phyloP scores from a whole-genome alignment of 2,888 invertebrate species.

The Ormyrus rosae region DNA sequence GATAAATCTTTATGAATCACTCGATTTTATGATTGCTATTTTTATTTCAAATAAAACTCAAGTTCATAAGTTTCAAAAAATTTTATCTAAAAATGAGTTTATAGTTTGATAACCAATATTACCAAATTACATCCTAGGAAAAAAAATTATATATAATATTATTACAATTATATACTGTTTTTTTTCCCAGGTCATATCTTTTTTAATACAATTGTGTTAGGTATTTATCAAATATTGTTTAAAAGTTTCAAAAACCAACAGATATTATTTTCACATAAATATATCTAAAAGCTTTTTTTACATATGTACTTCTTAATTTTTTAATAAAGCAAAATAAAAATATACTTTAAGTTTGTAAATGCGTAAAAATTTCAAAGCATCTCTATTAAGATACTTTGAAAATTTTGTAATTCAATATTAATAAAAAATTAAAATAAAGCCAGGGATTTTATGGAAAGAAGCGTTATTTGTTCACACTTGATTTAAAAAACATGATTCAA shows the following conservation, averaged over 20 bases:
- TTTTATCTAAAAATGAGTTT: slow-evolving; percentile 50
- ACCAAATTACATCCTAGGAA: slow-evolving; percentile 48
- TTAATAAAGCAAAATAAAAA: slow-evolving; percentile 55
- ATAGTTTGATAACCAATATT: slow-evolving; percentile 46
- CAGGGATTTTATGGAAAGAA: slow-evolving; percentile 55
- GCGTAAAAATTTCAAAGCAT: slow-evolving; percentile 54
- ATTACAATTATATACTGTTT: slow-evolving; percentile 37
- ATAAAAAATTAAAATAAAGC: slow-evolving; percentile 54
- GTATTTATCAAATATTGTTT: slow-evolving; percentile 55
- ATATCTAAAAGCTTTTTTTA: slow-evolving; percentile 55
- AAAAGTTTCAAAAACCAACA: slow-evolving; percentile 57
- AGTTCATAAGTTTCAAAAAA: slow-evolving; percentile 43
- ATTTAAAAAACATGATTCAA: slow-evolving; percentile 55
- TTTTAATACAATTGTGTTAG: slow-evolving; percentile 49
- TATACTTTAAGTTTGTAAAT: slow-evolving; percentile 51
- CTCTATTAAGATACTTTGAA: slow-evolving; percentile 50
- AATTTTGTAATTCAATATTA: slow-evolving; percentile 53
- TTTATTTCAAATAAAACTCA: slow-evolving; percentile 44
- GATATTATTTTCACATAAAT: slow-evolving; percentile 56
- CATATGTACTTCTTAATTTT: slow-evolving; percentile 52
- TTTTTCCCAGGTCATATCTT: slow-evolving; percentile 38
- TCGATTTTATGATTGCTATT: slow-evolving; percentile 35
- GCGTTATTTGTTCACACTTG: slow-evolving; percentile 50
- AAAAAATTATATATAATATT: slow-evolving; percentile 49
- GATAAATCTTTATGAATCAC: slow-evolving; percentile 34